Percentiles rank a stretch among this genome's conserved stretches.
Evolutionary conservation across 2,113 vertebrate species (phyloP).

Genomic region (Chamaea fasciata): DNA sequence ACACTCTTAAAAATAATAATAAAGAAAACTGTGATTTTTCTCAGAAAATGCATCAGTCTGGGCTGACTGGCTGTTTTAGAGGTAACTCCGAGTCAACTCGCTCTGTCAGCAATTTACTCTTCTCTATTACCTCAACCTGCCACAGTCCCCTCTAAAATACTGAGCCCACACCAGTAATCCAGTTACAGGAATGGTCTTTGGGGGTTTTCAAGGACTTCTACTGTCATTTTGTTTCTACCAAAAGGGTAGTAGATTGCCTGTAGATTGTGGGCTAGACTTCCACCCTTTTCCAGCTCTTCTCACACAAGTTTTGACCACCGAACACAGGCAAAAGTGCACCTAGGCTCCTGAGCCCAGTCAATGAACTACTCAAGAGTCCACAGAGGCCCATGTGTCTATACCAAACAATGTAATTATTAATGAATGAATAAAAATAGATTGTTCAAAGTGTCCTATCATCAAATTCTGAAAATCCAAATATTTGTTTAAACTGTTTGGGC

Average conservation of each 20-base stretch:
- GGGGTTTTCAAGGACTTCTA: background rate
- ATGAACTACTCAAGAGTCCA: background rate
- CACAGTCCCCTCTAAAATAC: background rate
- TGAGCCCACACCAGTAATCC: accelerated
- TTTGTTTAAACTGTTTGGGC: background rate
- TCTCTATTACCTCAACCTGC: background rate
- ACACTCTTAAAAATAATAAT: background rate
- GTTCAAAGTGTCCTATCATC: background rate
- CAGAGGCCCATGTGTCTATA: background rate
- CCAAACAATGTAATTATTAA: background rate
- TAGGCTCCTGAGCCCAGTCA: background rate
- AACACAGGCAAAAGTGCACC: background rate
- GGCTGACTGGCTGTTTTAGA: background rate
- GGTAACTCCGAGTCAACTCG: background rate
- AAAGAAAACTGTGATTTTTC: background rate
- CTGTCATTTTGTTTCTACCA: background rate
- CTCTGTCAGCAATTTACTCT: background rate
- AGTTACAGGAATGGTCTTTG: background rate
- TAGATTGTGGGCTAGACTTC: background rate
- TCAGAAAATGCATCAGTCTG: background rate
- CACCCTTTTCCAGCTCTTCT: background rate
- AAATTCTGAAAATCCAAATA: background rate
- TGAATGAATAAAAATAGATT: background rate
- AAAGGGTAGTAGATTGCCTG: background rate
- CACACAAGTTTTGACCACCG: background rate